Percentiles rank a stretch among this genome's conserved stretches.
phyloP scores from a whole-genome alignment of 2,797 vertebrate genomes.

The Poeciliopsis turneri region DNA sequence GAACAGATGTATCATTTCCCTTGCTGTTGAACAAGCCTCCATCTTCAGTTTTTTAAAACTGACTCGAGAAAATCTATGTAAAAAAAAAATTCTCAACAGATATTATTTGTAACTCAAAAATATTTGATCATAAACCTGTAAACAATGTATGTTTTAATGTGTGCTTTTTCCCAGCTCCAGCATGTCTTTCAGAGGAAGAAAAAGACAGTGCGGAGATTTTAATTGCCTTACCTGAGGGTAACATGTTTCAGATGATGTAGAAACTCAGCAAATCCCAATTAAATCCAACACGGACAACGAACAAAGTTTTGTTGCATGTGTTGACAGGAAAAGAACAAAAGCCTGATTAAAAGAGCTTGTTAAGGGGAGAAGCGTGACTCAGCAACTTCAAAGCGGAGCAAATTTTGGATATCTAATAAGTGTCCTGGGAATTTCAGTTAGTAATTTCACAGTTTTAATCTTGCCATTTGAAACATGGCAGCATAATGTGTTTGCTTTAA shows the following conservation, averaged over 20 bases:
- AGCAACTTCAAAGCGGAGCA: constrained; percentile 56
- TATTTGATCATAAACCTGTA: constrained; percentile 61
- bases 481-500: constrained; percentile 5
- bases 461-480: constrained; percentile 1
- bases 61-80: background rate
- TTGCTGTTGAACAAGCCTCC: constrained; percentile 20
- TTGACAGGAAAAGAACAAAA: constrained; percentile 66
- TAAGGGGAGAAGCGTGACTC: constrained; percentile 51
- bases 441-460: constrained; percentile 45
- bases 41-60: constrained; percentile 13
- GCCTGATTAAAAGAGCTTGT: constrained; percentile 70
- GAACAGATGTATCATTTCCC: constrained; percentile 19
- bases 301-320: constrained; percentile 54
- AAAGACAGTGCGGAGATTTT: constrained; percentile 48
- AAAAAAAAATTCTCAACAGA: constrained; percentile 34
- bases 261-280: constrained; percentile 67
- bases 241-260: constrained; percentile 55
- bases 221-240: constrained; percentile 74
- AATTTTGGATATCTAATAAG: constrained; percentile 63
- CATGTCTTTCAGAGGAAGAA: constrained; percentile 47
- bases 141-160: constrained; percentile 46
- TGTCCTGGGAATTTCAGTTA: constrained; percentile 42
- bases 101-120: constrained; percentile 55
- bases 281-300: constrained; percentile 57
- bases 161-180: constrained; percentile 18